These are phyloP conservation scores for Macrotis lagotis DNA, from an alignment of 2,113 vertebrate genomes.

Conservation along the genomic window DNA sequence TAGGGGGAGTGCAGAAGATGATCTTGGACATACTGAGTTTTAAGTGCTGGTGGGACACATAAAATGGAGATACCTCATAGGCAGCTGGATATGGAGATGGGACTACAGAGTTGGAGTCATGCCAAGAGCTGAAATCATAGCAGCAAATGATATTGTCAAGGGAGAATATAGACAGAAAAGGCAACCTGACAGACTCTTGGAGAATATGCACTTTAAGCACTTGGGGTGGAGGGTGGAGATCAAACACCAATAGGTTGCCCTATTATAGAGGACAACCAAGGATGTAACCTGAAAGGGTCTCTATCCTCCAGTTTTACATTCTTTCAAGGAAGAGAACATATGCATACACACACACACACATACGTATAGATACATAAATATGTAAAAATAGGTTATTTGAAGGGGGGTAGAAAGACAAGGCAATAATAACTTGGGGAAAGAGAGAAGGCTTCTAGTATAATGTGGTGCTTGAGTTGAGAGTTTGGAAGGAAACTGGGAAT, in stretches of 20 bases:
- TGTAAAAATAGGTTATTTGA: background rate
- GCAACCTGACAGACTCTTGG: background rate
- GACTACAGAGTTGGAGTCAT: background rate
- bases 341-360: too few species aligned
- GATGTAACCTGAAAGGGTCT: background rate
- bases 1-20: fast-evolving
- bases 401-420: background rate
- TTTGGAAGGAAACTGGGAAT: background rate
- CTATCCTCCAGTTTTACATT: background rate
- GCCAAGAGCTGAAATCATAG: background rate
- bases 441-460: background rate
- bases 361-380: too few species aligned
- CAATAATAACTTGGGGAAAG: background rate
- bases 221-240: too few species aligned
- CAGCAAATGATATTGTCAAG: background rate
- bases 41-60: background rate
- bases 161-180: background rate
- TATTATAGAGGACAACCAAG: too few species aligned
- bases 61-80: background rate
- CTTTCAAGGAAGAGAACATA: background rate
- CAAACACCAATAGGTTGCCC: too few species aligned
- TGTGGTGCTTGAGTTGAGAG: background rate
- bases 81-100: too few species aligned
- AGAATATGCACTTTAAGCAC: background rate
- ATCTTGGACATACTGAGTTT: background rate